phyloP scores from a whole-genome alignment of 2,113 vertebrate genomes.

The Aptenodytes forsteri region DNA sequence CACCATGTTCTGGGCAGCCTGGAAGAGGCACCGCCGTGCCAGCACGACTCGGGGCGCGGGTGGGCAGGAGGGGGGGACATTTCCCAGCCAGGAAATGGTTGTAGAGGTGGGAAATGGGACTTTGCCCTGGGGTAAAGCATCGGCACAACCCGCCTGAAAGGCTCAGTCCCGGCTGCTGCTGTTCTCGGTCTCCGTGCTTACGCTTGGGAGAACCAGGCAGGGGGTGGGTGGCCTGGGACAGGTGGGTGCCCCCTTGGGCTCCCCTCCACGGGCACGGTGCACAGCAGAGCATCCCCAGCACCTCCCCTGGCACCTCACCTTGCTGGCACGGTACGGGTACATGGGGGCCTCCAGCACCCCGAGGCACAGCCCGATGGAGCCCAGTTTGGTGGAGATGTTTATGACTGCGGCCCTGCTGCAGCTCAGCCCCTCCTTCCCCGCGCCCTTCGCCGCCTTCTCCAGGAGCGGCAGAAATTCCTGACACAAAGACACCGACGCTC shows the following conservation, averaged over 20 bases:
- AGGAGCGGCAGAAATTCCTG: slow-evolving; percentile 51
- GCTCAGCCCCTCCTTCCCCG: not conserved
- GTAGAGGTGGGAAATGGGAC: not conserved
- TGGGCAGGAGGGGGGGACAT: not conserved
- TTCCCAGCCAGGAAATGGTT: not conserved
- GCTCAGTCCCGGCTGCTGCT: not conserved
- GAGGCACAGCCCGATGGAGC: not conserved
- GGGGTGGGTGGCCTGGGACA: not conserved
- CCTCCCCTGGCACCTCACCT: not conserved
- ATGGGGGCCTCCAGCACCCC: not conserved
- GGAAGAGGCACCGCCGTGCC: not conserved
- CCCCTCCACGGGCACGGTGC: accelerated
- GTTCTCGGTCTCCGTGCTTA: accelerated
- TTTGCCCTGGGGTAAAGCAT: not conserved
- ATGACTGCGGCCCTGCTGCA: not conserved
- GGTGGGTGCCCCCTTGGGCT: not conserved
- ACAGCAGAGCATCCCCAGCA: not conserved
- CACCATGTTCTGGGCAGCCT: slow-evolving; percentile 72
- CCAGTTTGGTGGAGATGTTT: slow-evolving; percentile 44
- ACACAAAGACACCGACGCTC: accelerated
- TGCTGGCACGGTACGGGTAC: slow-evolving; percentile 42
- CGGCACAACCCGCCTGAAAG: not conserved
- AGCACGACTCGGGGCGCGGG: accelerated
- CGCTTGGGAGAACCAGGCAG: not conserved
- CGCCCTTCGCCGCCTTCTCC: not conserved